These are phyloP conservation scores for Leptodirus hochenwartii DNA, from an alignment of 2,888 invertebrate species.

Conservation along the genomic window DNA sequence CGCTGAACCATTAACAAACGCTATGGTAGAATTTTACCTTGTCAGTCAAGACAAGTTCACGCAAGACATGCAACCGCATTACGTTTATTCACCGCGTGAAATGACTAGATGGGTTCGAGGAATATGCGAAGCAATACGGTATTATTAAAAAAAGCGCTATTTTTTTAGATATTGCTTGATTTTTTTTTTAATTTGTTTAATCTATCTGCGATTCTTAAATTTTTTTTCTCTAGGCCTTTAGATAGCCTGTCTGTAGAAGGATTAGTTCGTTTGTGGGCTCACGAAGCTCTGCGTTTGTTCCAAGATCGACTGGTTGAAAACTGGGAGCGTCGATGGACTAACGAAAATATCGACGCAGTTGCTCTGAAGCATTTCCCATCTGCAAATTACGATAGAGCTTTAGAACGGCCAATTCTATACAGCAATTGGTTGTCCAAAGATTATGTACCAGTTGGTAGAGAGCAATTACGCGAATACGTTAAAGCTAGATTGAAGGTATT, in stretches of 20 bases:
- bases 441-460: slow-evolving; percentile 89
- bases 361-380: slow-evolving; percentile 86
- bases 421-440: slow-evolving; percentile 99
- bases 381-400: slow-evolving; percentile 47
- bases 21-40: slow-evolving; percentile 98
- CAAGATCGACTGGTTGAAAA: slow-evolving; percentile 92
- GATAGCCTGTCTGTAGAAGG: slow-evolving; percentile 87
- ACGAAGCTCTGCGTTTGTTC: slow-evolving; percentile 95
- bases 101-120: slow-evolving; percentile 99
- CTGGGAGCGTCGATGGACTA: slow-evolving; percentile 91
- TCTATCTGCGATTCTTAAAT: background rate
- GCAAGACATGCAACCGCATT: slow-evolving; percentile 99
- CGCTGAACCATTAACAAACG: slow-evolving; percentile 91
- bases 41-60: slow-evolving; percentile 91
- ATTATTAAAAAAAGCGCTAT: slow-evolving; percentile 10
- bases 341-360: slow-evolving; percentile 88
- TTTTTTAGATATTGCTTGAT: no score
- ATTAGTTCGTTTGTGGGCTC: slow-evolving; percentile 95
- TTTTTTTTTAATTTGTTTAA: slow-evolving; percentile 4
- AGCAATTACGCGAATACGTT: slow-evolving; percentile 90
- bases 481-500: slow-evolving; percentile 78
- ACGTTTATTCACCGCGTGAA: slow-evolving; percentile 97
- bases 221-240: slow-evolving; percentile 44
- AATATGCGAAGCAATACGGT: slow-evolving; percentile 91
- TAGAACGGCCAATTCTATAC: slow-evolving; percentile 90